phyloP scores from a whole-genome alignment of 1,140 invertebrate species.

The Daktulosphaira vitifoliae region DNA sequence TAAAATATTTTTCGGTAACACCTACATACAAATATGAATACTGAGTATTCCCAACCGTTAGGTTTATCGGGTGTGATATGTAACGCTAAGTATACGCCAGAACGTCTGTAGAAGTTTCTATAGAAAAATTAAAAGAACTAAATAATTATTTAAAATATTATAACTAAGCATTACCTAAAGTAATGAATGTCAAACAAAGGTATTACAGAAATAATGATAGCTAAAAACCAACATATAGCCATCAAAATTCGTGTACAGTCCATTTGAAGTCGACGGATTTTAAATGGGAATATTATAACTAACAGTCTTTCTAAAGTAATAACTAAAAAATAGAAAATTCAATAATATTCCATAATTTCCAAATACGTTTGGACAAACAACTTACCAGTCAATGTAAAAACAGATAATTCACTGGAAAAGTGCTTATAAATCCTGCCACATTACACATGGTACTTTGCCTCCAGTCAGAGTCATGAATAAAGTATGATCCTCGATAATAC shows the following conservation, averaged over 20 bases:
- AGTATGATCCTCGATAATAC: conserved; percentile 49
- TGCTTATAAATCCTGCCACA: conserved; percentile 51
- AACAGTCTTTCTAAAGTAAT: conserved; percentile 52
- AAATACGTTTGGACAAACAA: too few relatives aligned
- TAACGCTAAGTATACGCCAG: conserved; percentile 52
- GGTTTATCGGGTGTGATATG: conserved; percentile 51
- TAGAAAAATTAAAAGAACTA: conserved; percentile 34
- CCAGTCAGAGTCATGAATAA: conserved; percentile 48
- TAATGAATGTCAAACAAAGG: conserved; percentile 47
- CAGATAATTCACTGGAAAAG: conserved; percentile 51
- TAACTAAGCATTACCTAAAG: conserved; percentile 40
- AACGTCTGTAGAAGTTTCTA: conserved; percentile 51
- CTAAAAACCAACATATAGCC: conserved; percentile 46
- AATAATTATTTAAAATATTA: neutral
- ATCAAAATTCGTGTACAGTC: conserved; percentile 45
- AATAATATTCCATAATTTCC: neutral
- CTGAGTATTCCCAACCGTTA: conserved; percentile 54
- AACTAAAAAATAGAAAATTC: conserved; percentile 40
- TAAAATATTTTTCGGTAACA: conserved; percentile 23
- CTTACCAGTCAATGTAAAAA: conserved; percentile 48
- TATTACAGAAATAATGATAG: conserved; percentile 45
- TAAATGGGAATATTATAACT: conserved; percentile 51
- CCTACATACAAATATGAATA: conserved; percentile 49
- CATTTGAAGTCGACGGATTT: conserved; percentile 44
- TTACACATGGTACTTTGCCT: conserved; percentile 47